phyloP scores from a whole-genome alignment of 1,140 invertebrate species.

The Agraylea sexmaculata region DNA sequence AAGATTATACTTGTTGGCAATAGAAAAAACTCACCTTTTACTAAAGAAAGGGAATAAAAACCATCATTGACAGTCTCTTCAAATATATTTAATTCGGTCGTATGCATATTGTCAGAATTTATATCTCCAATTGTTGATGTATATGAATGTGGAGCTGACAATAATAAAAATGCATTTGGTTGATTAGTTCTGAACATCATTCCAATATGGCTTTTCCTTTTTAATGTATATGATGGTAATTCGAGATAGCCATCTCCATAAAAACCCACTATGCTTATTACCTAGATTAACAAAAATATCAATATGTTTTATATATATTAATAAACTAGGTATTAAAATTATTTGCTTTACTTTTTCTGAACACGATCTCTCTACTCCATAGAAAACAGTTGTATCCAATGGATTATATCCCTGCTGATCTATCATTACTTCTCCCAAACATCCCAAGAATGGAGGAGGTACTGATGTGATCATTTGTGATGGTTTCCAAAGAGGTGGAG shows the following conservation, averaged over 20 bases:
- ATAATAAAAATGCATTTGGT: conserved; percentile 55
- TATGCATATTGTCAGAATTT: conserved; percentile 20
- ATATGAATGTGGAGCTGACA: conserved; percentile 50
- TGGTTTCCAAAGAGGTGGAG: conserved; percentile 45
- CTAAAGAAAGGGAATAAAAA: conserved; percentile 27
- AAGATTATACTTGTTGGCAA: too few species aligned
- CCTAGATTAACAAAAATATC: conserved; percentile 30
- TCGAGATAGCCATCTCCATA: conserved; percentile 70
- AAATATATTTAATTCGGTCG: conserved; percentile 16
- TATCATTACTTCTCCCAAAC: conserved; percentile 67
- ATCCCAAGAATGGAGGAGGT: conserved; percentile 56
- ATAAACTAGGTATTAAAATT: conserved; percentile 6
- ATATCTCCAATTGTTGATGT: conserved; percentile 36
- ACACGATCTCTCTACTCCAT: conserved; percentile 69
- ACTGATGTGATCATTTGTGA: conserved; percentile 14
- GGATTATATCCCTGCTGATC: conserved; percentile 48
- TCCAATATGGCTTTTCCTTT: conserved; percentile 53
- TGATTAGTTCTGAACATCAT: conserved; percentile 68
- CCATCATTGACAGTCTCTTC: conserved; percentile 31
- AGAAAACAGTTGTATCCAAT: conserved; percentile 49
- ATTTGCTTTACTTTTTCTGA: conserved; percentile 46
- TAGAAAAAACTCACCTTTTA: conserved; percentile 25
- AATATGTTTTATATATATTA: conserved; percentile 8
- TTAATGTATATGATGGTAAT: conserved; percentile 51
- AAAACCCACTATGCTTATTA: conserved; percentile 54